A percentile compares a stretch with the other conserved stretches of the same genome.
Conservation (phyloP, 2,888 invertebrate species). For the Pseudococcus jackbeardsleyi region DNA sequence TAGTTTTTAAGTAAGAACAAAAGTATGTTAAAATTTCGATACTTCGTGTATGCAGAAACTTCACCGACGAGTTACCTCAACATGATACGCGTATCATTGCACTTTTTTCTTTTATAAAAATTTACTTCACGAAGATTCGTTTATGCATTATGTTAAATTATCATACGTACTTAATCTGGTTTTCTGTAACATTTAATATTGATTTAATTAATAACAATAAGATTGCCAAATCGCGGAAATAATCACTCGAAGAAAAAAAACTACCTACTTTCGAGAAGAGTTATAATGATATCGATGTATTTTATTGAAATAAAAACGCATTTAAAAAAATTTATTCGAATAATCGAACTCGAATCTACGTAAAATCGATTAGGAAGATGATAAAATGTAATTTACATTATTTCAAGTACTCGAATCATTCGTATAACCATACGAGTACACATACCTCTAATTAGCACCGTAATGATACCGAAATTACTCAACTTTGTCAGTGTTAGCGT, state of each 20-base stretch:
- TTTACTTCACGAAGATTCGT: neutral
- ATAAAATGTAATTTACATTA: constrained; percentile 50
- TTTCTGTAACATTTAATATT: constrained; percentile 1
- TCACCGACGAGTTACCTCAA: neutral
- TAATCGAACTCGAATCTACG: neutral
- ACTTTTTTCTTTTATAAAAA: neutral
- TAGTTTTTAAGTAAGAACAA: neutral
- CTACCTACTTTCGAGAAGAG: neutral
- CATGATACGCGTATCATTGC: neutral
- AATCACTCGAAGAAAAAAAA: neutral
- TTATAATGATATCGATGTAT: neutral
- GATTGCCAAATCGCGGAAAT: neutral
- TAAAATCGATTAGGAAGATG: constrained; percentile 36
- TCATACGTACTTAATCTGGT: neutral
- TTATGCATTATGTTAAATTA: neutral
- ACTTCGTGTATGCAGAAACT: neutral
- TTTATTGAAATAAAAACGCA: neutral
- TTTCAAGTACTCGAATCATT: constrained; percentile 24
- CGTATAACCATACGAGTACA: constrained; percentile 14
- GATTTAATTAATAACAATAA: neutral
- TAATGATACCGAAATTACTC: constrained; percentile 63
- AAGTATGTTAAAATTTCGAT: neutral
- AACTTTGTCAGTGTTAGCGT: constrained; percentile 59
- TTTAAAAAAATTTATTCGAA: neutral
- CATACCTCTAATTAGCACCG: constrained; percentile 58